Evolutionary conservation across 2,888 invertebrate genomes (phyloP), one percentile per base, ranked within the genome.

Genomic region (Diarsia rubi): DNA sequence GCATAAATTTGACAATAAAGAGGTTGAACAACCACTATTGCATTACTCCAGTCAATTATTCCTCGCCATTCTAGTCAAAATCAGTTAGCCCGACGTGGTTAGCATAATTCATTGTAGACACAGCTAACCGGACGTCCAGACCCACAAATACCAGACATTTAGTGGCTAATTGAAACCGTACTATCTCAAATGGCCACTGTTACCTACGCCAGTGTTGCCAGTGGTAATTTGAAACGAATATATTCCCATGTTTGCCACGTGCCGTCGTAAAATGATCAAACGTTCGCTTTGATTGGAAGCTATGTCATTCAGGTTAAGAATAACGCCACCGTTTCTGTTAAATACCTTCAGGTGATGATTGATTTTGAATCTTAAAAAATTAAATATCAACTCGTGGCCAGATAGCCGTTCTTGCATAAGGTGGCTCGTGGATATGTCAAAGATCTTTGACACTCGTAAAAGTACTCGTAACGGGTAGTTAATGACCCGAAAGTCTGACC

Each of bases 131-230:
- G 27, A 45, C 45, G 27, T 62, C 21, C 63, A 47, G 12, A 21
- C 19, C 57, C 27, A 37, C 24, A 44, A 69, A 31, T 44, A 63
- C 16, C 44, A 63, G 69, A 69, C 63, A 77, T 69, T 76, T 76
- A 62, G 54, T 64, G 37, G 78, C 16, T 60, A 63, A 78, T 78
- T 78, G 37, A 42, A 65, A 42, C 16, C 54, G 37, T n/a, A 45
- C 6, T 71, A 63, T 68, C 72, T 59, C 67, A 73, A 68, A 66
- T 59, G 57, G 44, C 24, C 27, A 14, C 21, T 14, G 44, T 31
- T 19, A 49, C 19, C 21, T 70, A 66, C 49, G 54, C 64, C 74
- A 66, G 49, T 69, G 63, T 52, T 74, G 54, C 37, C 49, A 42
- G 79, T 63, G 44, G 69, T 12, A 79, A 47, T 47, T 19, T 54